A percentile compares a stretch with the other conserved stretches of the same genome.
Conservation (phyloP, 37 sponge, comb jelly and placozoan genomes). For the Tethya wilhelma region DNA sequence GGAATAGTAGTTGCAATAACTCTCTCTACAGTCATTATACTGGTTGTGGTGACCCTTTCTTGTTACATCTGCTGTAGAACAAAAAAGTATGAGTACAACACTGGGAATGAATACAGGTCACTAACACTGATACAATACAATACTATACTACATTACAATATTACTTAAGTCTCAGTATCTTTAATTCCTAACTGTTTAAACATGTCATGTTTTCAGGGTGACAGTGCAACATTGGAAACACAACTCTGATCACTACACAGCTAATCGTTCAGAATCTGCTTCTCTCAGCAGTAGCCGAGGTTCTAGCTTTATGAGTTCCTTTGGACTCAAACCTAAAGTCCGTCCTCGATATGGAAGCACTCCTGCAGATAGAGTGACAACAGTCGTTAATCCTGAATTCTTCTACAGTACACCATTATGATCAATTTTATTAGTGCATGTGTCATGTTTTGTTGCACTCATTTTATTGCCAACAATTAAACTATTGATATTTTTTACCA, state of each 20-base stretch:
- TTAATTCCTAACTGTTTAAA: background rate
- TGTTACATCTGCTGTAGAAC: constrained; percentile 57
- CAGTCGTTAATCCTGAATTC: constrained; percentile 23
- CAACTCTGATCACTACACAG: constrained; percentile 41
- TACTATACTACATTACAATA: background rate
- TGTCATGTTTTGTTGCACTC: too few relatives aligned
- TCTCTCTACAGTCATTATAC: constrained; percentile 10
- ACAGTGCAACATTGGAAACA: constrained; percentile 38
- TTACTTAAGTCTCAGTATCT: background rate
- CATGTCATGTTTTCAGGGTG: constrained; percentile 10
- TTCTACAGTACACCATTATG: constrained; percentile 59
- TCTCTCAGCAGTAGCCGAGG: constrained; percentile 33
- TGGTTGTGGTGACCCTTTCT: too few relatives aligned
- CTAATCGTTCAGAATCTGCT: constrained; percentile 4
- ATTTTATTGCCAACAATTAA: too few relatives aligned
- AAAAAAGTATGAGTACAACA: constrained; percentile 37
- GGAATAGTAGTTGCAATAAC: constrained; percentile 18
- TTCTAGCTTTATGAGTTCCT: constrained; percentile 55
- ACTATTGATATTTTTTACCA: too few relatives aligned
- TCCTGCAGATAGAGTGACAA: constrained; percentile 1
- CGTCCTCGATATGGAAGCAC: constrained; percentile 3
- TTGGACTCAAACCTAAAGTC: constrained; percentile 38
- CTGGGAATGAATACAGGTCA: constrained; percentile 40
- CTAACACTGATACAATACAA: background rate
- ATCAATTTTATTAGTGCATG: too few relatives aligned